These are phyloP conservation scores for Limnodromus scolopaceus DNA, from an alignment of 2,797 vertebrate species.

Conservation along the genomic window DNA sequence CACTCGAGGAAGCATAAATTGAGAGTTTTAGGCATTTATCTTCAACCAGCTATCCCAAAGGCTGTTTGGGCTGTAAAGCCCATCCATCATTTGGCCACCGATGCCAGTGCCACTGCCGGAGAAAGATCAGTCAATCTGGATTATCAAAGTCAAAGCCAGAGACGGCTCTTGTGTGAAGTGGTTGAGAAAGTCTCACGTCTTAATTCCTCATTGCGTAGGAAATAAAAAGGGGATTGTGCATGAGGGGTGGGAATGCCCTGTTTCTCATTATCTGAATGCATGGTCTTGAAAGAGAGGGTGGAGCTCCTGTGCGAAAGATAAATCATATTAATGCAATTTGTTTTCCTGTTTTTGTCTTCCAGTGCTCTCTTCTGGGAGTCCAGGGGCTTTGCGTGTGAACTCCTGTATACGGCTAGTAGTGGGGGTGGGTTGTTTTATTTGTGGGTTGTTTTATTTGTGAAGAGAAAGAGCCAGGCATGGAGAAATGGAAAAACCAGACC, in stretches of 20 bases:
- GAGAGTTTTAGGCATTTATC: neutral
- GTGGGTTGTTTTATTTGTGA: rapidly evolving
- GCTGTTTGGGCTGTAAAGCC: neutral
- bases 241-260: neutral
- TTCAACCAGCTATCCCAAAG: neutral
- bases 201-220: neutral
- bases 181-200: slow-evolving; percentile 11
- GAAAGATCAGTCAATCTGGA: slow-evolving; percentile 23
- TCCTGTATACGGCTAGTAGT: neutral
- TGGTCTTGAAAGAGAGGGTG: slow-evolving; percentile 9
- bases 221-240: slow-evolving; percentile 3
- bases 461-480: neutral
- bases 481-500: neutral
- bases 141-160: slow-evolving; percentile 32
- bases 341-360: neutral
- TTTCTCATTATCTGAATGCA: slow-evolving; percentile 33
- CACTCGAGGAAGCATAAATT: neutral
- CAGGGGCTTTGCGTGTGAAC: neutral
- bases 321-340: neutral
- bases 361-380: neutral
- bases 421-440: rapidly evolving
- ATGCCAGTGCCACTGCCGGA: neutral
- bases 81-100: slow-evolving; percentile 16
- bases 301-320: neutral
- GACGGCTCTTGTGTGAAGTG: slow-evolving; percentile 21